phyloP scores from a whole-genome alignment of 2,797 vertebrate genomes.

The Buceros bicornis region DNA sequence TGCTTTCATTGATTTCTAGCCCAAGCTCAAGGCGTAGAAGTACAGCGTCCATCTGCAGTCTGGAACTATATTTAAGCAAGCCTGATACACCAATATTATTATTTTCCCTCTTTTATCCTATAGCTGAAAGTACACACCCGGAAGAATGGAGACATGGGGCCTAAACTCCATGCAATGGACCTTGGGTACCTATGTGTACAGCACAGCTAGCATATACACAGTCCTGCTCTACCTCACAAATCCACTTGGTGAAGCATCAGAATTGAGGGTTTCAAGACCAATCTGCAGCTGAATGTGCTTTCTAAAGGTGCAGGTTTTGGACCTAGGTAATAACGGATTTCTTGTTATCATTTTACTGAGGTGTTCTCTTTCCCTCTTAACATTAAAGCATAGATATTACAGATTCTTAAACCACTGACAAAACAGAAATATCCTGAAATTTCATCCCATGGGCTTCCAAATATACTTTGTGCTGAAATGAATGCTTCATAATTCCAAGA shows the following conservation, averaged over 20 bases:
- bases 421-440: neutral
- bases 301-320: neutral
- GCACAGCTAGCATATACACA: neutral
- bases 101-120: neutral
- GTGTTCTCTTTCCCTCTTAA: neutral
- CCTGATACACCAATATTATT: fast-evolving
- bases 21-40: neutral
- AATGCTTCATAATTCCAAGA: neutral
- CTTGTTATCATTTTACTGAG: neutral
- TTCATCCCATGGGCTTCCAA: neutral
- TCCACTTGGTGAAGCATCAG: neutral
- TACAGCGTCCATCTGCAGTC: fast-evolving
- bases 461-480: neutral
- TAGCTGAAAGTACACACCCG: neutral
- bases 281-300: fast-evolving
- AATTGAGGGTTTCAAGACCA: neutral
- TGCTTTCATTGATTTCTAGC: neutral
- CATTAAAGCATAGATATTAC: neutral
- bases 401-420: neutral
- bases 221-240: neutral
- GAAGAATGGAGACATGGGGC: neutral
- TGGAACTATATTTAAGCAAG: neutral
- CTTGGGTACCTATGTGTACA: neutral
- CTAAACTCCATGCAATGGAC: fast-evolving
- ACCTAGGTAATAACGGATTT: neutral